These are phyloP conservation scores for Gymnocephalus cernua DNA, from an alignment of 2,113 vertebrate genomes.

Conservation along the genomic window DNA sequence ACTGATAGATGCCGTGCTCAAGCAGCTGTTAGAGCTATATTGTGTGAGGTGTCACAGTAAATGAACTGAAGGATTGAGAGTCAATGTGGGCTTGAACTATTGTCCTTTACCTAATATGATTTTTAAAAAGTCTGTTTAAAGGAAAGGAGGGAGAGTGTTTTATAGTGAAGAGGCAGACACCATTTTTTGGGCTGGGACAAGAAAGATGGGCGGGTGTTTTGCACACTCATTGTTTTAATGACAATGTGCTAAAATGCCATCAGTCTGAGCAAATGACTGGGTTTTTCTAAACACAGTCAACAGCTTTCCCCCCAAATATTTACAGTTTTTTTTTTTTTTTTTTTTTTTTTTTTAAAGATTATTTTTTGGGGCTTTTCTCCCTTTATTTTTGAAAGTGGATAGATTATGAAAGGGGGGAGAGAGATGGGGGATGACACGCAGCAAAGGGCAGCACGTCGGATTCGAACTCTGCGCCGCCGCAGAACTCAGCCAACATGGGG, in stretches of 20 bases:
- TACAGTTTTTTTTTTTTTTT: neutral
- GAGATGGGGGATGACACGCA: too few species aligned
- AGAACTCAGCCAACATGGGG: too few species aligned
- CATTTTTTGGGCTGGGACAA: neutral
- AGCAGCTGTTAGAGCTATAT: neutral
- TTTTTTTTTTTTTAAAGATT: too few species aligned
- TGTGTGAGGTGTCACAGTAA: neutral
- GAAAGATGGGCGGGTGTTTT: neutral
- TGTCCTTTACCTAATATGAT: neutral
- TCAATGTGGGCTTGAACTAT: neutral
- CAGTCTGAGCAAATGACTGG: neutral
- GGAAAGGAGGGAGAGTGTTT: neutral
- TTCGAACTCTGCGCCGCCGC: too few species aligned
- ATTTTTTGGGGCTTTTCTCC: too few species aligned
- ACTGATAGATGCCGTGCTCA: slow-evolving; percentile 7
- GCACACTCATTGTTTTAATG: neutral
- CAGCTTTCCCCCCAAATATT: neutral
- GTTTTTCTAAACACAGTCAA: neutral
- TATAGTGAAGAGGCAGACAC: neutral
- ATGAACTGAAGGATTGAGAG: neutral
- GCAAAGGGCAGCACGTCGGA: too few species aligned
- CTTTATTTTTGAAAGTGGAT: too few species aligned
- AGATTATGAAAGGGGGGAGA: too few species aligned
- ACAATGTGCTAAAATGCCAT: neutral
- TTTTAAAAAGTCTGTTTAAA: neutral